Conservation (phyloP, 2,888 invertebrate species). For the Thumatha senex region DNA sequence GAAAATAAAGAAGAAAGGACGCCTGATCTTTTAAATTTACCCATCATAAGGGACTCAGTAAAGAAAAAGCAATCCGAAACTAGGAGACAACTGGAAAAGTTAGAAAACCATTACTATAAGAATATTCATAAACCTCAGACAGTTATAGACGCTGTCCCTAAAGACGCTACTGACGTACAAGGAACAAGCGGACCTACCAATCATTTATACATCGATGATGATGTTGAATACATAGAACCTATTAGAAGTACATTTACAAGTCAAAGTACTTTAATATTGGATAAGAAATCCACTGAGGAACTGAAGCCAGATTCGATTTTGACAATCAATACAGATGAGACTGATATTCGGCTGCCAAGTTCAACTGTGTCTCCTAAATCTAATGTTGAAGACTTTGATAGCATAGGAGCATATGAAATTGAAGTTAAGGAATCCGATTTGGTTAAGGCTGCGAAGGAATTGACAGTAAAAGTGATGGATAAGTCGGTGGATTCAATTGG, state of each 20-base stretch:
- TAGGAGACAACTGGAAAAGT: constrained; percentile 73
- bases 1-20: constrained; percentile 65
- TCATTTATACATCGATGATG: constrained; percentile 69
- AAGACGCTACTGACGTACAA: constrained; percentile 72
- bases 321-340: constrained; percentile 74
- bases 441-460: constrained; percentile 61
- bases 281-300: constrained; percentile 58
- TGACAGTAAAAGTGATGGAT: constrained; percentile 86
- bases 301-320: constrained; percentile 65
- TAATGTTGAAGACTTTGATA: constrained; percentile 64
- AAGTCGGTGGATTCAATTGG: constrained; percentile 93
- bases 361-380: constrained; percentile 75
- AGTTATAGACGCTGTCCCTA: constrained; percentile 74
- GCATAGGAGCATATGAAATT: constrained; percentile 75
- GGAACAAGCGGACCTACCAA: constrained; percentile 72
- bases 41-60: constrained; percentile 75
- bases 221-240: constrained; percentile 80
- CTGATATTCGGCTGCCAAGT: constrained; percentile 73
- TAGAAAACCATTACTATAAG: constrained; percentile 77
- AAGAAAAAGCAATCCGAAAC: constrained; percentile 75
- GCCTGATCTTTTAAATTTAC: constrained; percentile 74
- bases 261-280: constrained; percentile 76
- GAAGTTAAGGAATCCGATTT: constrained; percentile 75
- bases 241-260: constrained; percentile 76
- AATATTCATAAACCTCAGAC: constrained; percentile 65